Percentiles rank a stretch among this genome's conserved stretches.
Evolutionary conservation across 2,113 vertebrate species (phyloP).

Genomic region (human): DNA sequence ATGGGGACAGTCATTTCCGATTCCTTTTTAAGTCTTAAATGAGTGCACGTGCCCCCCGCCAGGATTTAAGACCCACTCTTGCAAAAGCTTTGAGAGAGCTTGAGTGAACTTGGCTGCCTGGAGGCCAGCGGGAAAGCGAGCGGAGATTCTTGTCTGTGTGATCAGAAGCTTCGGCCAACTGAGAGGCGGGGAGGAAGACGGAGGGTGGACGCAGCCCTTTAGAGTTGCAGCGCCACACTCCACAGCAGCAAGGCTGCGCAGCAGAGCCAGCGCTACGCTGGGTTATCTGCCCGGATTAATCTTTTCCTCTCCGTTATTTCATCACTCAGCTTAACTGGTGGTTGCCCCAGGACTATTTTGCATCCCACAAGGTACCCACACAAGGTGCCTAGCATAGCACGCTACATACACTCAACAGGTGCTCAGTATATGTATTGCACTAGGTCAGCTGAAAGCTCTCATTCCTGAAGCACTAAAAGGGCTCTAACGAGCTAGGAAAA

Average conservation of each 20-base stretch:
- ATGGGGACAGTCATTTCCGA: accelerated
- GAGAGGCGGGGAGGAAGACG: too few species aligned
- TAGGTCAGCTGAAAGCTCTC: not conserved
- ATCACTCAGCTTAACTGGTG: accelerated
- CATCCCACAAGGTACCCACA: not conserved
- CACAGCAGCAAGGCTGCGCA: too few species aligned
- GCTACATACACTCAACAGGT: accelerated
- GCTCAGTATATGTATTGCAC: not conserved
- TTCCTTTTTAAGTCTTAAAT: not conserved
- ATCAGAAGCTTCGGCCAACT: not conserved
- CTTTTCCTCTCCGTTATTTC: not conserved
- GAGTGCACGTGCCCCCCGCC: not conserved
- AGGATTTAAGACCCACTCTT: not conserved
- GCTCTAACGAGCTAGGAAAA: not conserved
- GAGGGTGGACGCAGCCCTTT: not conserved
- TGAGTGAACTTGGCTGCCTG: not conserved
- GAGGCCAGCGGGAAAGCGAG: not conserved
- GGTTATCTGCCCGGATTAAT: not conserved
- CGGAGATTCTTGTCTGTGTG: not conserved
- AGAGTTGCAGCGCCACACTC: accelerated
- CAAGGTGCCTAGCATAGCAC: not conserved
- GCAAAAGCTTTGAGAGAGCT: not conserved
- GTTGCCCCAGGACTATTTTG: not conserved
- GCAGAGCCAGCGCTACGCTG: not conserved
- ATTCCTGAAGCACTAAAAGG: not conserved